phyloP scores from a whole-genome alignment of 92 coral and sea anemone species.

The Actinernus sp. region DNA sequence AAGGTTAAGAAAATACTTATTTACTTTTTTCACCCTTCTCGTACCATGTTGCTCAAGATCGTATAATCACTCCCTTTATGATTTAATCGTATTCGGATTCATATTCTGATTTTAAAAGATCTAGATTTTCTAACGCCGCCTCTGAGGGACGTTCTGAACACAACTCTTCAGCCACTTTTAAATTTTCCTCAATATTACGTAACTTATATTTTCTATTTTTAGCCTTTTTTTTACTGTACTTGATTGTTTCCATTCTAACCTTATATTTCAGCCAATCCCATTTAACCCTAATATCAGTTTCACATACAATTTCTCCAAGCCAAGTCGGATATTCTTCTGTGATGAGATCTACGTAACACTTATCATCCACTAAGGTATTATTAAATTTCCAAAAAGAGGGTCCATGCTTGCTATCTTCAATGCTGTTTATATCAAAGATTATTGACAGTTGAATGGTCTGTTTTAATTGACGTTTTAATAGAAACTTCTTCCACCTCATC shows the following conservation, averaged over 20 bases:
- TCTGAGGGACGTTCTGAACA: neutral
- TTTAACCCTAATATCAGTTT: conserved; percentile 8
- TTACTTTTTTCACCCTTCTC: conserved; percentile 13
- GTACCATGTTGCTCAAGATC: neutral
- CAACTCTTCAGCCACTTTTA: conserved; percentile 6
- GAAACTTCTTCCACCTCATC: conserved; percentile 16
- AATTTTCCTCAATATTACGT: neutral
- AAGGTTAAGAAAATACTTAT: conserved; percentile 8
- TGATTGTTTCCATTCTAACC: conserved; percentile 15
- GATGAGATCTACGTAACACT: conserved; percentile 4
- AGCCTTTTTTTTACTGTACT: conserved; percentile 41
- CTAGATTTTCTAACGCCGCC: neutral
- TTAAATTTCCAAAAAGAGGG: conserved; percentile 43
- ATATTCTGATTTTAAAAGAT: conserved; percentile 18
- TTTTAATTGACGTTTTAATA: conserved; percentile 15
- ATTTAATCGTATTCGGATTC: conserved; percentile 1
- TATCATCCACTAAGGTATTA: conserved; percentile 5
- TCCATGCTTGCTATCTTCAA: conserved; percentile 25
- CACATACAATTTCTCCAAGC: conserved; percentile 9
- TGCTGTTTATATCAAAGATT: conserved; percentile 2
- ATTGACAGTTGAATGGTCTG: conserved; percentile 45
- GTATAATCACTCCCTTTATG: neutral
- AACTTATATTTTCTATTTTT: neutral
- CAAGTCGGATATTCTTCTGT: conserved; percentile 2
- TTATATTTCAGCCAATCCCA: conserved; percentile 14